Conservation (phyloP, 2,113 vertebrate genomes). For the Chrysochloris asiatica region DNA sequence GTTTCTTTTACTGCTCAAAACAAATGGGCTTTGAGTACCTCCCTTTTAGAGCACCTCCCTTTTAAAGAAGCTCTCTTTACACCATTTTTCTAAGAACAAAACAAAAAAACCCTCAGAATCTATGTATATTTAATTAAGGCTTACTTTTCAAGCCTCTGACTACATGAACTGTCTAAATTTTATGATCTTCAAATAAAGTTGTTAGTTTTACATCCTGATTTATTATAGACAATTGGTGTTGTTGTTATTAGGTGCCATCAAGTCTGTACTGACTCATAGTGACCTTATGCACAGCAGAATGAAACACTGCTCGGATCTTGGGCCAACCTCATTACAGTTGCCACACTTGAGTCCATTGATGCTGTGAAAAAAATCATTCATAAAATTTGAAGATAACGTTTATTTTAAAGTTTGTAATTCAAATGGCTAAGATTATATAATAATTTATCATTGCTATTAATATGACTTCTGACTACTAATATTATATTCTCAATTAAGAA, state of each 20-base stretch:
- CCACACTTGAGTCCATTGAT: no score
- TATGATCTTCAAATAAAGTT: background rate
- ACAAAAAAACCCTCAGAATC: background rate
- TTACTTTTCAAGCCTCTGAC: background rate
- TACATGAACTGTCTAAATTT: background rate
- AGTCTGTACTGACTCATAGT: no score
- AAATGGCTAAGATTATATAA: background rate
- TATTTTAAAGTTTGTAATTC: slow-evolving; percentile 15
- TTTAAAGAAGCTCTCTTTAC: no score
- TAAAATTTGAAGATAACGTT: background rate
- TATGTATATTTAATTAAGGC: background rate
- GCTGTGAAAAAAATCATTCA: background rate
- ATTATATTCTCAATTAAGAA: background rate
- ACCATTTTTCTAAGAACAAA: background rate
- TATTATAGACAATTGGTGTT: no score
- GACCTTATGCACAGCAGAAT: no score
- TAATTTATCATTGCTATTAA: background rate
- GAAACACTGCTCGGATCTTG: no score
- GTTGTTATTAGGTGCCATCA: no score
- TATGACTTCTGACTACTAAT: background rate
- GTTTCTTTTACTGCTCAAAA: background rate
- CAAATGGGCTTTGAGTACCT: background rate
- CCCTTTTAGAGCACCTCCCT: background rate
- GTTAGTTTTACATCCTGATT: background rate
- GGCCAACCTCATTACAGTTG: no score